Base-by-base conservation (phyloP, 2,888 invertebrate genomes). In the Nymphalis polychloros region DNA sequence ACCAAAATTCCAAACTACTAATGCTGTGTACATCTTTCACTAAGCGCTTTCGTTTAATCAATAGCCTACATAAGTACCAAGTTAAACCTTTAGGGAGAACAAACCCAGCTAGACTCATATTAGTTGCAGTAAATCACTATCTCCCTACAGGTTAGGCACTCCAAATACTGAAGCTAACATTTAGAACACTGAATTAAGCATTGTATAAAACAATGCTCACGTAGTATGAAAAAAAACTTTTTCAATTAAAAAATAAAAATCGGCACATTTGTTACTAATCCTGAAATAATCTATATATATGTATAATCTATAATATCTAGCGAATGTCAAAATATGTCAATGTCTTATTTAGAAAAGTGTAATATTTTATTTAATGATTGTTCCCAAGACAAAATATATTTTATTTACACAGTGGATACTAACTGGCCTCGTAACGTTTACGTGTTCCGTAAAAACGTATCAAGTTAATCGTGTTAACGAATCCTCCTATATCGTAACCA, bases 391-490 rank as follows among this genome's bases (percentile, higher is more conserved):
- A 59, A 71, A 72, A 72, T 79, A 81, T 79, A 76, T 83, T 73
- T 78, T 83, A 74, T 74, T 86, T 75, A 71, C 83, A 64, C 80
- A 83, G 75, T 83, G 74, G 77, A 76, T 83, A 76, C 77, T 83
- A 73, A 69, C 77, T 67, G 79, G 75, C 66, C 82, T 82, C 69
- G 77, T 81, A 67, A 76, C 78, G 59, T 78, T 78, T 72, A 77
- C 82, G 31, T 77, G 73, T 50, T 78, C 84, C 73, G 79, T 85
- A 1, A 86, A 85, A 77, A 89, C 89, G 5, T 92, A 86, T 72
- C 84, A 87, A 81, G 89, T 92, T 13, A 82, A 79, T 19, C 84
- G 86, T 17, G 72, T 92, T 19, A 90, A 90, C 76, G 83, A 85
- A 47, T 80, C 88, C 0, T 79, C 86, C 1, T 91, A 85, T 68